Evolutionary conservation across 2,888 invertebrate species (phyloP).

Genomic region (Seladonia tumulorum): DNA sequence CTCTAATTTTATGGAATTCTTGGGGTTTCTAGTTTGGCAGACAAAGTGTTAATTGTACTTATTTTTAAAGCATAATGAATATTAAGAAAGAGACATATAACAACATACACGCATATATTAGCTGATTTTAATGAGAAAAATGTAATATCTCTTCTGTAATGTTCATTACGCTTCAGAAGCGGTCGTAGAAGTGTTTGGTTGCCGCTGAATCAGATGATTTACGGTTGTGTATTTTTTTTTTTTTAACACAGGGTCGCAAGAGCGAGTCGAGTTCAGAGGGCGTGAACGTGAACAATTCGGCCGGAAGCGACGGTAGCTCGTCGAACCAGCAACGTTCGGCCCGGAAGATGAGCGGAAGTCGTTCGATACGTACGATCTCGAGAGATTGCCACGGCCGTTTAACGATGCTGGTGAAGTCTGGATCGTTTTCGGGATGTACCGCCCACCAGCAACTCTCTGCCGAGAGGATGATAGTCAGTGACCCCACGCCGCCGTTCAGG

Average conservation of each 20-base stretch:
- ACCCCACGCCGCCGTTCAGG: slow-evolving; percentile 87
- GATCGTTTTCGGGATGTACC: slow-evolving; percentile 90
- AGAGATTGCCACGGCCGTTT: slow-evolving; percentile 79
- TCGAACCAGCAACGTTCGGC: slow-evolving; percentile 81
- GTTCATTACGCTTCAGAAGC: no score
- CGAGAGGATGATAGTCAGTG: slow-evolving; percentile 87
- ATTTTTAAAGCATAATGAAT: no score
- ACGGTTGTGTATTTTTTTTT: not conserved
- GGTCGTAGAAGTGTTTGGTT: not conserved
- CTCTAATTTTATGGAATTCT: no score
- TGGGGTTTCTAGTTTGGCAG: no score
- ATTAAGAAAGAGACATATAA: no score
- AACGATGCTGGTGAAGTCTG: slow-evolving; percentile 88
- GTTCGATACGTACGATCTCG: slow-evolving; percentile 70
- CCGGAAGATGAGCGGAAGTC: slow-evolving; percentile 68
- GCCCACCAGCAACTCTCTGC: slow-evolving; percentile 82
- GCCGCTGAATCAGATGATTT: not conserved
- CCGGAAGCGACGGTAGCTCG: slow-evolving; percentile 82
- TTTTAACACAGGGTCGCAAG: slow-evolving; percentile 84
- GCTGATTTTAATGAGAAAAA: no score
- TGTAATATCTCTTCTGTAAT: no score
- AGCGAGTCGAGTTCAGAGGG: slow-evolving; percentile 87
- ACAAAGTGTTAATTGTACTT: no score
- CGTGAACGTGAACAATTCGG: slow-evolving; percentile 77
- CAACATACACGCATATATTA: no score